phyloP scores from a whole-genome alignment of 2,797 vertebrate species.

The Sebastes aleutianus region DNA sequence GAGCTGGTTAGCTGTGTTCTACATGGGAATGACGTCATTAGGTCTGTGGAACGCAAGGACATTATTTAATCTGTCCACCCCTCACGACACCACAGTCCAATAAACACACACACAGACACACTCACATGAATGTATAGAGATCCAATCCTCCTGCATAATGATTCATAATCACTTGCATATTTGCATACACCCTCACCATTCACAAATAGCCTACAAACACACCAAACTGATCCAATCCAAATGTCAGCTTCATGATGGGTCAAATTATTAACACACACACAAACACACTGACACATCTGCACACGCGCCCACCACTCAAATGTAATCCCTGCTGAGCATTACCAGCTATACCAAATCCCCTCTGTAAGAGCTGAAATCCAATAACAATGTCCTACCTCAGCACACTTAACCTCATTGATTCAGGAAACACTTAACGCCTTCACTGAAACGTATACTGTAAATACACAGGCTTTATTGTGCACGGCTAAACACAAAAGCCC shows the following conservation, averaged over 20 bases:
- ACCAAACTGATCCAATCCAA: neutral
- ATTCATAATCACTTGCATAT: neutral
- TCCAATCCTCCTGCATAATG: neutral
- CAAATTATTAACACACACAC: conserved; percentile 30
- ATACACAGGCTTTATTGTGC: neutral
- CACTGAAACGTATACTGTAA: neutral
- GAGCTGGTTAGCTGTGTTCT: conserved; percentile 33
- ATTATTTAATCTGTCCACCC: conserved; percentile 23
- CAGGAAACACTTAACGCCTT: conserved; percentile 15
- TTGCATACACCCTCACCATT: neutral
- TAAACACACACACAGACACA: neutral
- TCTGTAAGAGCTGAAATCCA: conserved; percentile 32
- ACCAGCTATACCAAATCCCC: conserved; percentile 34
- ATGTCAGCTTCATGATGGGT: neutral
- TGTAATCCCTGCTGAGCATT: conserved; percentile 38
- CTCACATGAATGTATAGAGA: neutral
- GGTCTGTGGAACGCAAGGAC: conserved; percentile 2
- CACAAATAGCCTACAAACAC: neutral
- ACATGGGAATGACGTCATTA: conserved; percentile 58
- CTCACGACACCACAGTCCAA: conserved; percentile 2
- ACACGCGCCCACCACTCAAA: neutral
- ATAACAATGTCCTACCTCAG: conserved; percentile 21
- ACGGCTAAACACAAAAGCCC: neutral
- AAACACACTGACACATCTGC: neutral
- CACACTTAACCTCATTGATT: conserved; percentile 25